Percentiles rank a stretch among this genome's conserved stretches.
phyloP scores from a whole-genome alignment of 2,888 invertebrate species.

The Argyresthia goedartella region DNA sequence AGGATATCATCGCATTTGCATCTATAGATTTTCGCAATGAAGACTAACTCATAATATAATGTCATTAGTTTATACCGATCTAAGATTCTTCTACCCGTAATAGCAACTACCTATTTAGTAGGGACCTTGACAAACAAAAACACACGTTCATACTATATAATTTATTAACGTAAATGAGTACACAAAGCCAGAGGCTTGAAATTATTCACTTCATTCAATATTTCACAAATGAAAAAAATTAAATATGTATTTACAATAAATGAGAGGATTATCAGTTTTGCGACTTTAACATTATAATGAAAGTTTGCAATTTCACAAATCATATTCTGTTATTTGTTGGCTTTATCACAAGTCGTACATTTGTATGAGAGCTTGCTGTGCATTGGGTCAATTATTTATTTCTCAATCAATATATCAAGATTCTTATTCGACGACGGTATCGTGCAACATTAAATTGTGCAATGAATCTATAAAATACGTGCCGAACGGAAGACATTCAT shows the following conservation, averaged over 20 bases:
- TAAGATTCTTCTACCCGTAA: too few relatives aligned
- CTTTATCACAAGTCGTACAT: constrained; percentile 63
- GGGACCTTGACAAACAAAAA: constrained; percentile 23
- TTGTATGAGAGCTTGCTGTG: constrained; percentile 59
- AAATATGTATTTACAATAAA: constrained; percentile 58
- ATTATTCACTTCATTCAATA: constrained; percentile 67
- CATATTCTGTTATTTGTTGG: constrained; percentile 36
- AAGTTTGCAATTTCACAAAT: constrained; percentile 48
- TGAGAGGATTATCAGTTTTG: constrained; percentile 52
- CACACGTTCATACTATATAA: constrained; percentile 62
- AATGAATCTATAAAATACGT: constrained; percentile 54
- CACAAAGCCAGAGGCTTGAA: constrained; percentile 69
- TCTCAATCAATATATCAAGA: not conserved
- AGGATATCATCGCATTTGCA: not conserved
- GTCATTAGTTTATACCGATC: too few relatives aligned
- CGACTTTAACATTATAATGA: constrained; percentile 34
- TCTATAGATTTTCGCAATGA: not conserved
- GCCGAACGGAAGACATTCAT: constrained; percentile 73
- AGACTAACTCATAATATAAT: too few relatives aligned
- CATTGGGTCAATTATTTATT: constrained; percentile 34
- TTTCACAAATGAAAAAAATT: constrained; percentile 57
- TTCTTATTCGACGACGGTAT: not conserved
- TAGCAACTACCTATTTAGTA: not conserved
- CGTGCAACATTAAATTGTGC: constrained; percentile 59
- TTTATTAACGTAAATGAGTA: constrained; percentile 73